Base-by-base conservation (phyloP, 2,113 vertebrate species). In the Lethenteron camtschaticum region DNA sequence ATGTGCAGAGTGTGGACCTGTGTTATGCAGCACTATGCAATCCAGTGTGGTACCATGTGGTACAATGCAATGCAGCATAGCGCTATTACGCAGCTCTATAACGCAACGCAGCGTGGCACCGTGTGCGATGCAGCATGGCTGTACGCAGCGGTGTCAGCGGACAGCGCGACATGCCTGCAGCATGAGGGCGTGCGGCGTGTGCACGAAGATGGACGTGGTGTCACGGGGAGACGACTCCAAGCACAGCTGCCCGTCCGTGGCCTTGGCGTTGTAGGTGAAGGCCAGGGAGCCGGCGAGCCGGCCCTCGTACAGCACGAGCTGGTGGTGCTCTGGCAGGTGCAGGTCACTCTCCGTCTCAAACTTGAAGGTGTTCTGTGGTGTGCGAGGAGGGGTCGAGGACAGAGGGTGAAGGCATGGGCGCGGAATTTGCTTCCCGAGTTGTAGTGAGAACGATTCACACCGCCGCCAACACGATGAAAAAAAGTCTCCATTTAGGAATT, bases 161-260 rank as follows among this genome's bases (percentile, higher is more conserved):
- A 7, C 57, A 13, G 59, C 59, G 13, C 70, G 70, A 57, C 63
- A 16, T 86, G 96, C 94, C 94, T 99, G 94, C 73, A 99, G 86
- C 94, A 99, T 99, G 76, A 99, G 89, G 8, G 94, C 89, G 56
- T 99, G 94, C 2, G 94, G 94, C 7, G 92, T 96, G 78, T 99
- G 94, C 76, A 99, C 85, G 69, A 99, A 99, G 79, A 99, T 91
- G 56, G 94, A 99, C 77, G 83, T 75, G 68, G 86, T 96, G 78
- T 96, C 89, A 80, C 89, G 95, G 12, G 92, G 90, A 11, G 94
- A 96, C 58, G 90, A 97, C 77, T 99, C 92, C 1, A 99, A 84
- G 79, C 94, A 99, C 73, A 99, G 88, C 73, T 99, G 94, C 74
- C 89, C 91, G 72, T 99, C 94, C 58, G 92, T 97, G 78, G 94